Evolutionary conservation across 2,888 invertebrate genomes (phyloP).

Genomic region (Sphaeridia pumilis): DNA sequence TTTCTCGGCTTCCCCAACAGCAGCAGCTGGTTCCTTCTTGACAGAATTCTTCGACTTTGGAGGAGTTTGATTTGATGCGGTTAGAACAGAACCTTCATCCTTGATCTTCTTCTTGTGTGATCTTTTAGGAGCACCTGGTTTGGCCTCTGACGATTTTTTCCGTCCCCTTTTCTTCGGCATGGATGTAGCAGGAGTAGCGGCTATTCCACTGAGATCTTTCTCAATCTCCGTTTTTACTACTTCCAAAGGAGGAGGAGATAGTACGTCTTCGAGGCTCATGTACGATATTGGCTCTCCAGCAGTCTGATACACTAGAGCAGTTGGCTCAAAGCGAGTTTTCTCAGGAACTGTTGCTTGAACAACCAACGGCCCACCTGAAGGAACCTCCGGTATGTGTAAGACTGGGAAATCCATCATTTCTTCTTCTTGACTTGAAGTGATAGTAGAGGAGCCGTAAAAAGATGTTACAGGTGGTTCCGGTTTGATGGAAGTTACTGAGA

Average conservation of each 20-base stretch:
- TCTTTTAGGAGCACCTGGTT: not conserved
- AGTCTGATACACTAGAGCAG: not conserved
- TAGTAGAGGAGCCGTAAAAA: no score
- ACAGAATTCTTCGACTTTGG: no score
- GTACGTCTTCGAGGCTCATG: not conserved
- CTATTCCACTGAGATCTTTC: no score
- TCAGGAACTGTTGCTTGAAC: not conserved
- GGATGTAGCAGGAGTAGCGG: not conserved
- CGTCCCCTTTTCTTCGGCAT: no score
- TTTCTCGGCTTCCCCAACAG: not conserved
- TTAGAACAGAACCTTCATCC: not conserved
- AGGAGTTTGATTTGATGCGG: not conserved
- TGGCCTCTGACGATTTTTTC: not conserved
- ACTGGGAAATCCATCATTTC: constrained; percentile 11
- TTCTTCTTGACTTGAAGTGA: no score
- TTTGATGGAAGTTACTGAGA: no score
- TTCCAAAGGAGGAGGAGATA: not conserved
- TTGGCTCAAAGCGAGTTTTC: not conserved
- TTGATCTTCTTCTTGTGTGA: constrained; percentile 2
- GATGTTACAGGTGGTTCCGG: no score
- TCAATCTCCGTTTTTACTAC: not conserved
- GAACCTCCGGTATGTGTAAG: constrained; percentile 8
- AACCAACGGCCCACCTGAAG: not conserved
- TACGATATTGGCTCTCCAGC: not conserved
- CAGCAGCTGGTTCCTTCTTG: no score